These are phyloP conservation scores for Gallinago nigripennis DNA, from an alignment of 2,797 vertebrate species.

Conservation along the genomic window DNA sequence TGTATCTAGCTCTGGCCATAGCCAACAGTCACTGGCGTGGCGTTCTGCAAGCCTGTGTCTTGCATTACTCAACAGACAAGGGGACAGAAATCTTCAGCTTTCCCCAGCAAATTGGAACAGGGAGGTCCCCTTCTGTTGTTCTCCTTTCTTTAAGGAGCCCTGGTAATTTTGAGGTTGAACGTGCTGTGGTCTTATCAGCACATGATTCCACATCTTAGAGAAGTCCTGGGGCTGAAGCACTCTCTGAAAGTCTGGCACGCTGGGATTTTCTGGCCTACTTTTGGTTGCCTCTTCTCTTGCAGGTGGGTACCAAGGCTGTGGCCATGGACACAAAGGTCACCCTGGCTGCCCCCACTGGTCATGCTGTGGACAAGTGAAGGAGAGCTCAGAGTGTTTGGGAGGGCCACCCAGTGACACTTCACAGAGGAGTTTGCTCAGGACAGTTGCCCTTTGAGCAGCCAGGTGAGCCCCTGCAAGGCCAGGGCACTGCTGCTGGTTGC, in stretches of 20 bases:
- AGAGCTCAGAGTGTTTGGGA: slow-evolving; percentile 84
- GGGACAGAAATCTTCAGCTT: background rate
- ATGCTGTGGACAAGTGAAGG: slow-evolving; percentile 86
- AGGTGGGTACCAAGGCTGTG: slow-evolving; percentile 96
- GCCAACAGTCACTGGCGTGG: background rate
- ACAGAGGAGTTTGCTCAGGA: slow-evolving; percentile 79
- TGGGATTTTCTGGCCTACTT: background rate
- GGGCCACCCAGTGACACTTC: background rate
- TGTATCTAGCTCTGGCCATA: background rate
- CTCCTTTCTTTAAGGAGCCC: background rate
- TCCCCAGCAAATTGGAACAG: background rate
- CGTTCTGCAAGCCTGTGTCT: background rate
- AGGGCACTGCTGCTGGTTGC: background rate
- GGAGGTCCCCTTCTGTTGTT: background rate
- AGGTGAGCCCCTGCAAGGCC: background rate
- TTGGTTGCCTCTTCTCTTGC: background rate
- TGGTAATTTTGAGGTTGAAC: background rate
- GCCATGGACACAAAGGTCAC: slow-evolving; percentile 91
- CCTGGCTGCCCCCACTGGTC: slow-evolving; percentile 93
- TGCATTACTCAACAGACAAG: background rate
- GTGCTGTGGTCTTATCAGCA: background rate
- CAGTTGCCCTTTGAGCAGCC: slow-evolving; percentile 83
- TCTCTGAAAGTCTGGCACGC: background rate
- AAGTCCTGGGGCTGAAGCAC: background rate
- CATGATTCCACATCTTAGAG: fast-evolving